Conservation (phyloP, 37 sponge, comb jelly and placozoan genomes). For the Cliona cf. orientalis region DNA sequence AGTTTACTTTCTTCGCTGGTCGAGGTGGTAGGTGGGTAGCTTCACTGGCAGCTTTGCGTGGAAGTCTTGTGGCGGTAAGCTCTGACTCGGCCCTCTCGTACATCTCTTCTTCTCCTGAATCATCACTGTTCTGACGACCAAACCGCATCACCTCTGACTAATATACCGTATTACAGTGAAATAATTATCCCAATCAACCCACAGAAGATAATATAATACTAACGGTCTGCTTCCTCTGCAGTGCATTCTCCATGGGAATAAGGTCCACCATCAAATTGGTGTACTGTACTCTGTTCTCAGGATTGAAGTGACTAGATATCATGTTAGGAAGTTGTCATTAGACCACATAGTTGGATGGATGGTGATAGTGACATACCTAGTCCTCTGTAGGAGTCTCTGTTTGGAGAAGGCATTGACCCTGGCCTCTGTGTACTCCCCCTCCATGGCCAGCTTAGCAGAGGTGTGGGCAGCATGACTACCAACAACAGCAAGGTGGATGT, state of each 20-base stretch:
- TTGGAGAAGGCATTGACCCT: conserved; percentile 54
- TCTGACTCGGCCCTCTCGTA: neutral
- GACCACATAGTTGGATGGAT: neutral
- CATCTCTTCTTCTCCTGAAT: conserved; percentile 38
- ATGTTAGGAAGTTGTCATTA: neutral
- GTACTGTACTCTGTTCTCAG: conserved; percentile 24
- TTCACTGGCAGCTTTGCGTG: neutral
- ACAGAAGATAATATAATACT: neutral
- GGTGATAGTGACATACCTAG: conserved; percentile 40
- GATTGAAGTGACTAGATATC: conserved; percentile 23
- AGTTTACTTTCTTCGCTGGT: neutral
- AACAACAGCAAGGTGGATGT: conserved; percentile 65
- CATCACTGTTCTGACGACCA: conserved; percentile 57
- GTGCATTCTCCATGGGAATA: conserved; percentile 61
- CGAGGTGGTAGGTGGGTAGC: neutral
- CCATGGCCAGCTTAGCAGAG: conserved; percentile 77
- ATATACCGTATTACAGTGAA: neutral
- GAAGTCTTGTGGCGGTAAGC: conserved; percentile 22
- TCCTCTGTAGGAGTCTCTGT: conserved; percentile 74
- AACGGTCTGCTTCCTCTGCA: conserved; percentile 44
- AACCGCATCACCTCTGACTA: conserved; percentile 34
- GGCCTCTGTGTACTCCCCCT: conserved; percentile 80
- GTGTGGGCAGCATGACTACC: conserved; percentile 76
- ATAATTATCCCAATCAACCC: neutral
- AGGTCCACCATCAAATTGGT: conserved; percentile 46